Conservation (phyloP, 23 tunicate genomes). For the Halocynthia roretzi region DNA sequence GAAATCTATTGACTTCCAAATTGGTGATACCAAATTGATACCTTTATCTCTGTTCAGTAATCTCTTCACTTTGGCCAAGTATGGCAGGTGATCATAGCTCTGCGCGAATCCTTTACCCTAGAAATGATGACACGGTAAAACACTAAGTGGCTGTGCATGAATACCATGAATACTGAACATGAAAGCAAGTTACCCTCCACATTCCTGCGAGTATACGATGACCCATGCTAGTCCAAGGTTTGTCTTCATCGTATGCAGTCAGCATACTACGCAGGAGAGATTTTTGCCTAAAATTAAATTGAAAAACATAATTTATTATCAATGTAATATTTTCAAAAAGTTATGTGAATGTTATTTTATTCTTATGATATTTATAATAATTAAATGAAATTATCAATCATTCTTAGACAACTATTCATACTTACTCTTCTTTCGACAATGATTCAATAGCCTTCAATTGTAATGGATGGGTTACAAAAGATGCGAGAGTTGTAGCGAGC, state of each 20-base stretch:
- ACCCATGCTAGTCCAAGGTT: conserved; percentile 96
- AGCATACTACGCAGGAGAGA: conserved; percentile 68
- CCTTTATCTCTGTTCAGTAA: conserved; percentile 83
- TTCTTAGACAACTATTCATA: not conserved
- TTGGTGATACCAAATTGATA: not conserved
- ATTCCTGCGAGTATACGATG: conserved; percentile 82
- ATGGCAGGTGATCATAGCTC: conserved; percentile 93
- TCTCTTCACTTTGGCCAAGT: conserved; percentile 73
- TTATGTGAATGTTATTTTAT: not conserved
- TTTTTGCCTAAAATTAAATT: conserved; percentile 4
- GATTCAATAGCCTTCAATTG: conserved; percentile 71
- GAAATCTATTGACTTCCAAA: too few species aligned
- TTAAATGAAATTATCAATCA: not conserved
- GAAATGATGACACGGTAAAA: not conserved
- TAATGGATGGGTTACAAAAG: conserved; percentile 83
- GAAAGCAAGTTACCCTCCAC: conserved; percentile 70
- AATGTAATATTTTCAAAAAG: too few species aligned
- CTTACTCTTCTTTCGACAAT: conserved; percentile 63
- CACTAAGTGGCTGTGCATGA: too few species aligned
- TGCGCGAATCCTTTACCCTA: conserved; percentile 96
- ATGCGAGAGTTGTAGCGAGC: conserved; percentile 90
- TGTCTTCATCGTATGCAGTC: conserved; percentile 93
- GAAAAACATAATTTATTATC: too few species aligned
- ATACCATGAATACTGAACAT: too few species aligned
- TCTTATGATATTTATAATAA: not conserved